Evolutionary conservation across 2,113 vertebrate genomes (phyloP).

Genomic region (Ceyx margarethae): DNA sequence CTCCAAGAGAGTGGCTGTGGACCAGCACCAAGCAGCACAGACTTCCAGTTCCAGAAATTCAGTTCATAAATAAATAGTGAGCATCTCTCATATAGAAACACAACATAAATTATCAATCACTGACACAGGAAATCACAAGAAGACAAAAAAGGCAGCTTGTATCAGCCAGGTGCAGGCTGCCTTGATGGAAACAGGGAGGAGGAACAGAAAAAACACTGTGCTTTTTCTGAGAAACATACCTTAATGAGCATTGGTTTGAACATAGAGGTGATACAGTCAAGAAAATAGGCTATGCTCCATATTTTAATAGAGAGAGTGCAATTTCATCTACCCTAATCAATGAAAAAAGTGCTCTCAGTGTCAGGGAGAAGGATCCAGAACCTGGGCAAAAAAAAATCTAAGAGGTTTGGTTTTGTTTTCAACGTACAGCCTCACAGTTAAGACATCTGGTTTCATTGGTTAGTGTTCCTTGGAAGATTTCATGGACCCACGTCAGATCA

Average conservation of each 20-base stretch:
- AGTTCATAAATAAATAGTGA: not conserved
- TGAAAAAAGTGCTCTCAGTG: constrained; percentile 19
- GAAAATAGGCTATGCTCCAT: constrained; percentile 52
- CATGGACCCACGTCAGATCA: constrained; percentile 90
- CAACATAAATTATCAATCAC: constrained; percentile 25
- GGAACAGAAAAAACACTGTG: not conserved
- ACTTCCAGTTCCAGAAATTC: not conserved
- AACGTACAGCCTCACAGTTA: constrained; percentile 92
- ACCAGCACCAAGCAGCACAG: not conserved
- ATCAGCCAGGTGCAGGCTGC: constrained; percentile 19
- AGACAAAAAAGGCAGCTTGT: constrained; percentile 21
- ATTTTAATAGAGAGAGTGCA: constrained; percentile 58
- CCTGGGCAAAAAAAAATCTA: constrained; percentile 11
- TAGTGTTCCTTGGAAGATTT: constrained; percentile 94
- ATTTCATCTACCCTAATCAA: constrained; percentile 62
- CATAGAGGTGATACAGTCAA: constrained; percentile 48
- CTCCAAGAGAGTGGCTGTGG: not conserved
- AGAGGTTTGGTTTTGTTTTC: constrained; percentile 22
- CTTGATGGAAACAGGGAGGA: constrained; percentile 13
- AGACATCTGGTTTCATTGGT: constrained; percentile 95
- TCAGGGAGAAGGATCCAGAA: not conserved
- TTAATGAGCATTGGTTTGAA: constrained; percentile 47
- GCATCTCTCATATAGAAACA: constrained; percentile 7
- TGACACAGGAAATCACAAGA: constrained; percentile 30
- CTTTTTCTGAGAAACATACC: constrained; percentile 55